phyloP scores from a whole-genome alignment of 2,888 invertebrate genomes.

The Lasioglossum villosulum region DNA sequence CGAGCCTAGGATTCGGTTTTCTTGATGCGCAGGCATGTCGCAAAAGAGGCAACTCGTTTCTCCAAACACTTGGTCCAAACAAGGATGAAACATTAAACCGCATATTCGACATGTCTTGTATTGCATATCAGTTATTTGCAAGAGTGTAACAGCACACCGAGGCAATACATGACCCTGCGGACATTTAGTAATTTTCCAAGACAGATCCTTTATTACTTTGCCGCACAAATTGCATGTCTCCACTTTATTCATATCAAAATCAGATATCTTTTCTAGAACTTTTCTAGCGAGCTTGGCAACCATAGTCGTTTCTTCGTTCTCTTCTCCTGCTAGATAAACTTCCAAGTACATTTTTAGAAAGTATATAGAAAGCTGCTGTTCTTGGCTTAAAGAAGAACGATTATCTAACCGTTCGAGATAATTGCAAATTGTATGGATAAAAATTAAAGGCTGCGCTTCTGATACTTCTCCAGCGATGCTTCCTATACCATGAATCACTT shows the following conservation, averaged over 20 bases:
- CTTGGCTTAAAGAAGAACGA: constrained; percentile 58
- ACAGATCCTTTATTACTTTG: constrained; percentile 74
- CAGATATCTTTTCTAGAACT: constrained; percentile 64
- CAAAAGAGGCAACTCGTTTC: constrained; percentile 79
- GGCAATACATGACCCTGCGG: constrained; percentile 79
- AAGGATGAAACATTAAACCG: constrained; percentile 78
- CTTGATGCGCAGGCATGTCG: constrained; percentile 76
- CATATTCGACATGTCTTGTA: constrained; percentile 79
- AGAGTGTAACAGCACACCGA: constrained; percentile 79
- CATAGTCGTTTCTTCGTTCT: constrained; percentile 63
- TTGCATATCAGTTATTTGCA: constrained; percentile 76
- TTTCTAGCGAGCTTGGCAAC: constrained; percentile 58
- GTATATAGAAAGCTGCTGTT: constrained; percentile 70
- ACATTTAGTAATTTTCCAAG: constrained; percentile 76
- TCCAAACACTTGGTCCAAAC: constrained; percentile 73
- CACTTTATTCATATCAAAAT: constrained; percentile 52
- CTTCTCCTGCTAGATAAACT: constrained; percentile 77
- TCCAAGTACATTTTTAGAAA: constrained; percentile 78
- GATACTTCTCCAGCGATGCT: constrained; percentile 73
- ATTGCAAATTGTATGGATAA: constrained; percentile 72
- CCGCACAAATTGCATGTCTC: constrained; percentile 79
- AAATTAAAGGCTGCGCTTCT: constrained; percentile 77
- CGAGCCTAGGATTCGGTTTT: constrained; percentile 61
- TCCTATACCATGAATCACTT: constrained; percentile 63
- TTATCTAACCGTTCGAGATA: constrained; percentile 68